A percentile compares a stretch with the other conserved stretches of the same genome.
Evolutionary conservation across 1,140 invertebrate species (phyloP).

Genomic region (Notospermus geniculatus): DNA sequence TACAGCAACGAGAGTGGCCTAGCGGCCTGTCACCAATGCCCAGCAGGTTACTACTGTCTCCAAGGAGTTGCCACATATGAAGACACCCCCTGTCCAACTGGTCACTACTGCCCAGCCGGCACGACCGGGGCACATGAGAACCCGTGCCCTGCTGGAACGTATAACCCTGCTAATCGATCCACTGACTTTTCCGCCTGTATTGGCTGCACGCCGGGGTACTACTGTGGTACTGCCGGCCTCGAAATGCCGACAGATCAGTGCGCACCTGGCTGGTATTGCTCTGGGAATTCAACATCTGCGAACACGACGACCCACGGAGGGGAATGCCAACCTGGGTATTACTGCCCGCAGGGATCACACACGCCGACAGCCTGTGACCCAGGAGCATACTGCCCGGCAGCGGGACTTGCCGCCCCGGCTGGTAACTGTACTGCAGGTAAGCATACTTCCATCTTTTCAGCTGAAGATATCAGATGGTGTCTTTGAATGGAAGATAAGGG

Average conservation of each 20-base stretch:
- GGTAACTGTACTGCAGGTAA: conserved; percentile 20
- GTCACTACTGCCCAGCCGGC: conserved; percentile 45
- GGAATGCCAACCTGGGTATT: conserved; percentile 18
- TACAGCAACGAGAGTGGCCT: conserved; percentile 23
- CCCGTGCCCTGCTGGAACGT: conserved; percentile 45
- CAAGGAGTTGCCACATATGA: conserved; percentile 30
- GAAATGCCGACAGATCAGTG: conserved; percentile 33
- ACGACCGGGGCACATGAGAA: conserved; percentile 33
- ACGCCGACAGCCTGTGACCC: conserved; percentile 18
- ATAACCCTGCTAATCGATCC: conserved; percentile 39
- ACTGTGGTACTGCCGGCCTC: conserved; percentile 37
- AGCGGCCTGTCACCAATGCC: conserved; percentile 18
- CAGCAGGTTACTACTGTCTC: conserved; percentile 23
- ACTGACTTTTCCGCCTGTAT: conserved; percentile 32
- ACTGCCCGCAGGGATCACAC: conserved; percentile 17
- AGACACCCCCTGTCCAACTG: conserved; percentile 36
- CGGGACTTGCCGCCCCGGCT: conserved; percentile 16
- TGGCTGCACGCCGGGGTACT: conserved; percentile 38
- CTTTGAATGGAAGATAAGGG: too few relatives aligned
- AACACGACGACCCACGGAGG: conserved; percentile 21
- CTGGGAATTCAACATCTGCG: conserved; percentile 6
- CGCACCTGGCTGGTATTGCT: conserved; percentile 32
- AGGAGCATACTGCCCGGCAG: conserved; percentile 18
- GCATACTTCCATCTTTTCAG: too few relatives aligned
- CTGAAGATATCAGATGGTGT: too few relatives aligned